These are phyloP conservation scores for Linyphia triangularis DNA, from an alignment of 2,888 invertebrate genomes.

Conservation along the genomic window DNA sequence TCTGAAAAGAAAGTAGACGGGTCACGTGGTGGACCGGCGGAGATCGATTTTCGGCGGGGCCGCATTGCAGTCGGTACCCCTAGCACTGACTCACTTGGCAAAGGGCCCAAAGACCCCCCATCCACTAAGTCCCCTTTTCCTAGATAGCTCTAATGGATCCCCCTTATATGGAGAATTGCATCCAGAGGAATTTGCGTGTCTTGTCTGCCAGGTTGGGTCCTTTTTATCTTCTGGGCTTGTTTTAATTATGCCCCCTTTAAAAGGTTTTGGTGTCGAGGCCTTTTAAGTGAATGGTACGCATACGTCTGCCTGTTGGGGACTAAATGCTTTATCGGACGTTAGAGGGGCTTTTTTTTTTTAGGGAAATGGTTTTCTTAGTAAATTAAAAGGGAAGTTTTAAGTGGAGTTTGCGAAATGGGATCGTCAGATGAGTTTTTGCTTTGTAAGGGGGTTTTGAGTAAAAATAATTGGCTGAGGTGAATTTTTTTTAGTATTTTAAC, in stretches of 20 bases:
- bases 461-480: neutral
- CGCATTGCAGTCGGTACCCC: constrained; percentile 69
- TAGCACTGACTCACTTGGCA: constrained; percentile 52
- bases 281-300: neutral
- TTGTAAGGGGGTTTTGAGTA: neutral
- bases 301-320: neutral
- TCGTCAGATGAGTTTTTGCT: neutral
- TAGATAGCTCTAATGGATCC: neutral
- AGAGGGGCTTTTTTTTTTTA: too few relatives aligned
- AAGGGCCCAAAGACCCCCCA: constrained; percentile 57
- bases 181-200: constrained; percentile 8
- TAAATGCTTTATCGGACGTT: neutral
- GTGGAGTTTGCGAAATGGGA: neutral
- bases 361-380: neutral
- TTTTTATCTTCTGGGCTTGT: neutral
- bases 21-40: constrained; percentile 47
- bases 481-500: neutral
- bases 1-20: constrained; percentile 63
- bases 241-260: constrained; percentile 25
- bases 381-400: neutral
- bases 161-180: constrained; percentile 11
- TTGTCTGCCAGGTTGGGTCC: neutral
- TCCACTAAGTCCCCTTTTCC: neutral
- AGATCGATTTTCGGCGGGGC: constrained; percentile 62
- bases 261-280: constrained; percentile 1